phyloP scores from a whole-genome alignment of 64 coral and sea anemone genomes.

The Orbicella faveolata region DNA sequence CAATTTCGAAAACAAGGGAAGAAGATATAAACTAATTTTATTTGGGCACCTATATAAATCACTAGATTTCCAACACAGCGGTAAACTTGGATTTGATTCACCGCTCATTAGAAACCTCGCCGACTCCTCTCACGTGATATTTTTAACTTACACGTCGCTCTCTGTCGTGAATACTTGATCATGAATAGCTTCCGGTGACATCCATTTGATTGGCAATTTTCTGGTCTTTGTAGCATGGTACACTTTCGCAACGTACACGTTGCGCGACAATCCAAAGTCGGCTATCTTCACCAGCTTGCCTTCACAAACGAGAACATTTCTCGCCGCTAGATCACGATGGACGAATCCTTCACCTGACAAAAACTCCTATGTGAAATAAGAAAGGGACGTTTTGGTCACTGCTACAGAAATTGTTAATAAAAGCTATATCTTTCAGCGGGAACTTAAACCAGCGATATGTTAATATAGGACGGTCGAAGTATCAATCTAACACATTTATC shows the following conservation, averaged over 20 bases:
- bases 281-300: conserved; percentile 73
- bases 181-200: conserved; percentile 80
- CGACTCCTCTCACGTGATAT: background rate
- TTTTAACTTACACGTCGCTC: conserved; percentile 74
- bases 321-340: conserved; percentile 65
- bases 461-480: no score
- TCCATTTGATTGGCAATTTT: conserved; percentile 56
- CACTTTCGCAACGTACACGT: conserved; percentile 55
- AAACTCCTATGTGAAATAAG: conserved; percentile 41
- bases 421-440: no score
- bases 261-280: conserved; percentile 70
- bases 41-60: no score
- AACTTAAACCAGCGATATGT: no score
- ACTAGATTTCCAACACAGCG: no score
- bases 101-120: background rate
- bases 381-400: background rate
- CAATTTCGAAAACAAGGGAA: no score
- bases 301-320: conserved; percentile 74
- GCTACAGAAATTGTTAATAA: no score
- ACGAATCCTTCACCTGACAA: conserved; percentile 54
- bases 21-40: no score
- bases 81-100: no score
- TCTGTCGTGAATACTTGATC: conserved; percentile 74
- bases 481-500: background rate
- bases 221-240: conserved; percentile 52